Conservation (phyloP, 1,140 invertebrate species). For the Aphelinus atriplicis region DNA sequence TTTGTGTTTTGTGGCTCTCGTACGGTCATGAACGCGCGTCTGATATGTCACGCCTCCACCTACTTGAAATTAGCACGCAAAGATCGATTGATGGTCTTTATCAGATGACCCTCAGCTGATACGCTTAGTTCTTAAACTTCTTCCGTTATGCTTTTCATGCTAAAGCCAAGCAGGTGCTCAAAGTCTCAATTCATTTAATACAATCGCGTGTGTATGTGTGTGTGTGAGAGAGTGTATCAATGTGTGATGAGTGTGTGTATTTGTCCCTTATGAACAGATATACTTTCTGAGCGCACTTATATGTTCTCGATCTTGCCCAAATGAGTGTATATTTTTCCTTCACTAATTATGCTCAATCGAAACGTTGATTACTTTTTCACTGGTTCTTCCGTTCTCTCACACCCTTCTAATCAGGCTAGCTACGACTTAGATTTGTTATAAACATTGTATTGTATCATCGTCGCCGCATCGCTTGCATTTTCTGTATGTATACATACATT, state of each 20-base stretch:
- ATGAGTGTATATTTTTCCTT: neutral
- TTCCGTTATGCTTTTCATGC: conserved; percentile 7
- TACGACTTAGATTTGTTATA: conserved; percentile 41
- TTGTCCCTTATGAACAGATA: neutral
- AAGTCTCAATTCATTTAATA: conserved; percentile 54
- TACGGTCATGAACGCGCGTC: too few relatives aligned
- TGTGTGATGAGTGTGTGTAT: conserved; percentile 24
- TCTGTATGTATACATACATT: conserved; percentile 44
- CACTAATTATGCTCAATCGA: conserved; percentile 2
- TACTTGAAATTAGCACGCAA: conserved; percentile 5
- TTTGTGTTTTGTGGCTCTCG: conserved; percentile 1
- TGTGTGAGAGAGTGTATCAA: conserved; percentile 45
- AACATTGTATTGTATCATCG: conserved; percentile 41
- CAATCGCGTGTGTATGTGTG: conserved; percentile 49
- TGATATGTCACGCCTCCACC: neutral
- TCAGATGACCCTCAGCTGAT: neutral
- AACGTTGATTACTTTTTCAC: conserved; percentile 1
- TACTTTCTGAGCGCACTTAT: neutral
- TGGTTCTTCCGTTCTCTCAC: conserved; percentile 30
- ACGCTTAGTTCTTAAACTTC: conserved; percentile 2
- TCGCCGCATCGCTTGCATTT: conserved; percentile 50
- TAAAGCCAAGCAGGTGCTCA: conserved; percentile 28
- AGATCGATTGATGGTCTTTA: neutral
- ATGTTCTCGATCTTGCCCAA: neutral
- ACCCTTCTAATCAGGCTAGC: conserved; percentile 32